Base-by-base conservation (phyloP, 2,888 invertebrate species). In the Macrophya annulata region DNA sequence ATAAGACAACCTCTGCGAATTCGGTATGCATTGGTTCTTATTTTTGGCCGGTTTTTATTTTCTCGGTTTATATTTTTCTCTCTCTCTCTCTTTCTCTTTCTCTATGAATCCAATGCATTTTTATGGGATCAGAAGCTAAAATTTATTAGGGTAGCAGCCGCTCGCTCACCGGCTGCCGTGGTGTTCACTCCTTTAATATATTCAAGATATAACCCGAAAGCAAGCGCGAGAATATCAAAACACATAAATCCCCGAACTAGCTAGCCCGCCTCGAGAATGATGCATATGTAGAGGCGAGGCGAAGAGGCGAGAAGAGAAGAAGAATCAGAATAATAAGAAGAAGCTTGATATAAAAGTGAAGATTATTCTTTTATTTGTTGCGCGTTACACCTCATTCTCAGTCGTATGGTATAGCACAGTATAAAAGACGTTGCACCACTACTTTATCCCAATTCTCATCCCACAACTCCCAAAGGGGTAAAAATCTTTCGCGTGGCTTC, bases 71-170 rank as follows among this genome's bases (percentile, higher is more conserved):
- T 62, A 15, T 25, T 81, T 79, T 85, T 79, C 77, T 86, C 71
- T 65, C n/a, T 84, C 85, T 86, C 87, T 86, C 84, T 82, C 85
- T 84, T 68, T 86, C 79, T 62, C 37, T 84, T 85, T 86, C 87
- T 86, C 84, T 84, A 83, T 87, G 89, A 89, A 91, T 89, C 89
- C 91, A 91, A 92, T 92, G 91, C 91, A 91, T 92, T 92, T 91
- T 91, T 91, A 92, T 91, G 88, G 90, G 90, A 91, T 91, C 90
- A 88, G 88, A 87, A 88, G 88, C 89, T 89, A 89, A 88, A 91
- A 91, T 91, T 91, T 91, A 91, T 92, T 90, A 90, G 89, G 88
- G 89, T 85, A 84, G 88, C 87, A 86, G 88, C 87, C 87, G 87
- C 88, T 89, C 88, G 88, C 87, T 85, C 83, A 84, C 88, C 88